Percentiles rank a stretch among this genome's conserved stretches.
phyloP scores from a whole-genome alignment of 2,113 vertebrate species.

The Marmota flaviventris region DNA sequence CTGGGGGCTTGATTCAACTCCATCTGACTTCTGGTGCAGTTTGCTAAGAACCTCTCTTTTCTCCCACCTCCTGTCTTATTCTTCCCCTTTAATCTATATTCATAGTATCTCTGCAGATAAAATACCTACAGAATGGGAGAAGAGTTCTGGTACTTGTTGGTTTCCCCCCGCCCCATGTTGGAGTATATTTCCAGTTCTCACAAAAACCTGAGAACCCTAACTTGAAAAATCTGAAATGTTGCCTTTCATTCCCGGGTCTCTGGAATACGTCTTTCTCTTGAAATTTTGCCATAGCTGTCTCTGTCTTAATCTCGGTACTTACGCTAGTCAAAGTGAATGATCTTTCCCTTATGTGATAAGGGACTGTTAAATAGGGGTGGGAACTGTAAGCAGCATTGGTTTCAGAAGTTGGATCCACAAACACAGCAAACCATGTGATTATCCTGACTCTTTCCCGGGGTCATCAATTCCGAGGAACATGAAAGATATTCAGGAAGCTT shows the following conservation, averaged over 20 bases:
- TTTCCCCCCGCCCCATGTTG: background rate
- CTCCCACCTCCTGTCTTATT: background rate
- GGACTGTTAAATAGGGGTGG: background rate
- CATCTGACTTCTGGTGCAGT: background rate
- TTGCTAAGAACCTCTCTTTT: background rate
- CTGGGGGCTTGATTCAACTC: background rate
- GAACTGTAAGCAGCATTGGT: background rate
- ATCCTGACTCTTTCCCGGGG: background rate
- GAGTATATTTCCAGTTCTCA: conserved; percentile 21
- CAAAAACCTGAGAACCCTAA: background rate
- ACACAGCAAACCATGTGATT: background rate
- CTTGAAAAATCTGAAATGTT: background rate
- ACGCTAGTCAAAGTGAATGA: background rate
- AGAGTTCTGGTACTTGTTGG: conserved; percentile 17
- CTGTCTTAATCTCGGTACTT: background rate
- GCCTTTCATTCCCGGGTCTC: background rate
- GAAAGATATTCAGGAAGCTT: background rate
- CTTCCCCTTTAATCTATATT: background rate
- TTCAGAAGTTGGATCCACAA: conserved; percentile 31
- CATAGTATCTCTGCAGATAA: background rate
- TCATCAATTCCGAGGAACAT: background rate
- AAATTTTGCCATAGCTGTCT: background rate
- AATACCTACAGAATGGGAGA: background rate
- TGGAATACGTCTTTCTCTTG: background rate
- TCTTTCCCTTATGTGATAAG: background rate